Evolutionary conservation across 2,888 invertebrate species (phyloP), one percentile per base, ranked within the genome.

Genomic region (Epinotia brunnichana): DNA sequence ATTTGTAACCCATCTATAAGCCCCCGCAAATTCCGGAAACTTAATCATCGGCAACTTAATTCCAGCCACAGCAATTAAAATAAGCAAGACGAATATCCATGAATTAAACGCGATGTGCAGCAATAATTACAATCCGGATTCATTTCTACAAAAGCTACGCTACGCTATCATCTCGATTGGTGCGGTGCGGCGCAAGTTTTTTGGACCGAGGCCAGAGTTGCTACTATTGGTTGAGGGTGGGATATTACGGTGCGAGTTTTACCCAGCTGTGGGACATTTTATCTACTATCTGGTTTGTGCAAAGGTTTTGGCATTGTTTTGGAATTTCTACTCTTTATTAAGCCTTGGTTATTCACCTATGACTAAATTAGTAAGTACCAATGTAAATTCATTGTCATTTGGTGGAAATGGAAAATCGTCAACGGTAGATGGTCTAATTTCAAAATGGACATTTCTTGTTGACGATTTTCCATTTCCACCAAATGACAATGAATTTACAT

Each of bases 121-220:
- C 72, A 61, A 68, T 72, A 72, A 72, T 72, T 72, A 56, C 72
- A 29, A 67, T 62, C 61, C 48, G 61, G 66, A 67, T 72, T 72
- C 72, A 72, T 72, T 72, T 67, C 67, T 67, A 53, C 67, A 72
- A 72, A 72, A 72, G 67, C 70, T 53, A 64, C 61, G 67, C 70
- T 53, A 59, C 61, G 66, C 53, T 71, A 71, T 71, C 72, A 62
- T 62, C 54, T 67, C 59, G 71, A 68, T 72, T 67, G 72, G 72
- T 24, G 70, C 70, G 56, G 64, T 19, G 44, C 44, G 48, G 72
- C 54, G 56, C 48, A 68, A 72, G 72, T 72, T 72, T 72, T 72
- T 72, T 72, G 72, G 72, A 61, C 60, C 56, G 61, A 13, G 61
- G 72, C 72, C 72, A 72, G 61, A n/a, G n/a, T 1, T 39, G 19